Evolutionary conservation across 2,113 vertebrate species (phyloP), one percentile per base, ranked within the genome.

Genomic region (Ciconia boyciana): DNA sequence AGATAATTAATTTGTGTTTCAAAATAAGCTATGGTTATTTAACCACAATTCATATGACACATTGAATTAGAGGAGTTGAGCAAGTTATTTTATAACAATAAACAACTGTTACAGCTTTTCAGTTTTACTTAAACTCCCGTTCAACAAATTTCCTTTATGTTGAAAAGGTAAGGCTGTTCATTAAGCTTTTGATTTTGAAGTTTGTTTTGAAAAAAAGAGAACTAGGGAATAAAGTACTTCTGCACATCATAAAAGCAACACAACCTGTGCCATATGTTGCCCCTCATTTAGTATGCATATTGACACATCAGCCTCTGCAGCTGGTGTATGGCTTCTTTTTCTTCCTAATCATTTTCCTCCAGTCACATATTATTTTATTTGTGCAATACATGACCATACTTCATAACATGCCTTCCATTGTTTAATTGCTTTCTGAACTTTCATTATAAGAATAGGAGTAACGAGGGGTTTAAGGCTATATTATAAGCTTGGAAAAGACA

Each of bases 1-100:
- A 98, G 98, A 98, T 98, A 98, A 98, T 98, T 98, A 98, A 98
- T 98, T 98, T 98, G 86, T 98, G 96, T 98, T 98, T 98, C 97
- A 97, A 98, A 98, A 97, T 98, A 98, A 97, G 83, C 84, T 97
- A 94, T 96, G 96, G 95, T 93, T 97, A 98, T 98, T 98, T 98
- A 97, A 97, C 92, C 97, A 94, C 95, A 97, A 96, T 97, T 97
- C 94, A 95, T 95, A 96, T 91, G 97, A 98, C 97, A 97, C 87
- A 95, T 94, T 96, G 94, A 96, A 97, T 98, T 98, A 96, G 93
- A 87, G 71, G 72, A 97, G 84, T 91, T 96, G 93, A 92, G 95
- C 65, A 96, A 97, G 87, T 97, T 97, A 89, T 81, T 98, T 97
- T 93, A 89, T 93, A 95, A 96, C 83, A 97, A 96, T 96, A 97